These are phyloP conservation scores for Huso huso DNA, from an alignment of 2,797 vertebrate genomes.

Conservation along the genomic window DNA sequence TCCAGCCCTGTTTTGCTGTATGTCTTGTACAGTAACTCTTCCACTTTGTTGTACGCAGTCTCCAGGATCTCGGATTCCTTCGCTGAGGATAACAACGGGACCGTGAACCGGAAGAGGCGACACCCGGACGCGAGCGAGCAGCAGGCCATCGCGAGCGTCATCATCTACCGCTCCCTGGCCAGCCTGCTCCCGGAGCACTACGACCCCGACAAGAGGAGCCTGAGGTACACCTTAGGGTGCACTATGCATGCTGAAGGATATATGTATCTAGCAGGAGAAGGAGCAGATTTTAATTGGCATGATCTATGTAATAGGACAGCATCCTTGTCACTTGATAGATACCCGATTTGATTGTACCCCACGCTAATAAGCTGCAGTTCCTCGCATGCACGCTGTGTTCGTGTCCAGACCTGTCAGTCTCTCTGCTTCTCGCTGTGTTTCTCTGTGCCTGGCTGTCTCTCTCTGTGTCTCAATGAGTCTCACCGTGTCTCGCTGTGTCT, in stretches of 20 bases:
- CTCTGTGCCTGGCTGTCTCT: not conserved
- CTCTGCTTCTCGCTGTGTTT: not conserved
- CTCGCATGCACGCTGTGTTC: too few relatives aligned
- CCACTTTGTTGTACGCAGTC: slow-evolving; percentile 20
- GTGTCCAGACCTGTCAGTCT: not conserved
- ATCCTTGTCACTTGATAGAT: too few relatives aligned
- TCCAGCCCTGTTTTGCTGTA: too few relatives aligned
- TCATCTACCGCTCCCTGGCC: slow-evolving; percentile 88
- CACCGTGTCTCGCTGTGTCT: not conserved
- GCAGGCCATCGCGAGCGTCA: slow-evolving; percentile 81
- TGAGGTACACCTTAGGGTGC: slow-evolving; percentile 55
- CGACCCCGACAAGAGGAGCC: slow-evolving; percentile 86
- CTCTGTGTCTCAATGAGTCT: not conserved
- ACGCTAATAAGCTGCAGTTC: too few relatives aligned
- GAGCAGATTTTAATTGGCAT: too few relatives aligned
- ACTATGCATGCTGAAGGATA: too few relatives aligned
- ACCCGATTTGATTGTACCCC: too few relatives aligned
- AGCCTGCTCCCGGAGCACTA: slow-evolving; percentile 78
- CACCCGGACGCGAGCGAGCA: slow-evolving; percentile 65
- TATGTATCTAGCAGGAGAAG: too few relatives aligned
- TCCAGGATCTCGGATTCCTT: slow-evolving; percentile 34
- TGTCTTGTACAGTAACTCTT: too few relatives aligned
- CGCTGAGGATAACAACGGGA: slow-evolving; percentile 49
- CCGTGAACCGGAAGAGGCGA: slow-evolving; percentile 57
- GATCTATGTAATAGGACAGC: too few relatives aligned